Percentiles rank a stretch among this genome's conserved stretches.
phyloP scores from a whole-genome alignment of 2,888 invertebrate genomes.

The Conops quadrifasciatus region DNA sequence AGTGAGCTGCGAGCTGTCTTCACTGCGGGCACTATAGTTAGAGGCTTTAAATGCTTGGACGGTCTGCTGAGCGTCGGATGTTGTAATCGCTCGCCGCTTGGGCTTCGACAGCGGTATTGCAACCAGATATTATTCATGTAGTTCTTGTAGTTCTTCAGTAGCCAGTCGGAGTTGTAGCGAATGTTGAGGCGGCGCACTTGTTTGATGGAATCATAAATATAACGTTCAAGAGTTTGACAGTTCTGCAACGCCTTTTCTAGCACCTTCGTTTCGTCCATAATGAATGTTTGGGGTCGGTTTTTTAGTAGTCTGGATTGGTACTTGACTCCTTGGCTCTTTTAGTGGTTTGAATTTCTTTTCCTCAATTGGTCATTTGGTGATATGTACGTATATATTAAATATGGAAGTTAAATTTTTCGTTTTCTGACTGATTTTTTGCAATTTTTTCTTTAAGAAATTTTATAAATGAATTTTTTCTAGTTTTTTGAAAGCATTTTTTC shows the following conservation, averaged over 20 bases:
- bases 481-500: conserved; percentile 21
- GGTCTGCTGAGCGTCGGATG: background rate
- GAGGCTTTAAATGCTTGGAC: background rate
- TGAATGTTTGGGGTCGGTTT: background rate
- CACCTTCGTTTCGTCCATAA: conserved; percentile 47
- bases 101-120: conserved; percentile 42
- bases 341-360: background rate
- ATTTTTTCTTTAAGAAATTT: conserved; percentile 25
- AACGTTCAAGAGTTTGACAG: conserved; percentile 46
- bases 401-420: background rate
- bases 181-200: conserved; percentile 50
- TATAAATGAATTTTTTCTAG: conserved; percentile 7
- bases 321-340: background rate
- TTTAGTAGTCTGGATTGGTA: background rate
- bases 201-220: conserved; percentile 45
- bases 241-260: conserved; percentile 48
- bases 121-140: conserved; percentile 47
- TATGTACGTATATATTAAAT: background rate
- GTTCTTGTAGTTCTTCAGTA: conserved; percentile 45
- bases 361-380: background rate
- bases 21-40: background rate
- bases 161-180: conserved; percentile 52
- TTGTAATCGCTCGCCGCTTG: background rate
- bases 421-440: conserved; percentile 20
- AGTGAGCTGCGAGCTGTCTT: conserved; percentile 44